Evolutionary conservation across 2,888 invertebrate species (phyloP).

Genomic region (Apotomis capreana): DNA sequence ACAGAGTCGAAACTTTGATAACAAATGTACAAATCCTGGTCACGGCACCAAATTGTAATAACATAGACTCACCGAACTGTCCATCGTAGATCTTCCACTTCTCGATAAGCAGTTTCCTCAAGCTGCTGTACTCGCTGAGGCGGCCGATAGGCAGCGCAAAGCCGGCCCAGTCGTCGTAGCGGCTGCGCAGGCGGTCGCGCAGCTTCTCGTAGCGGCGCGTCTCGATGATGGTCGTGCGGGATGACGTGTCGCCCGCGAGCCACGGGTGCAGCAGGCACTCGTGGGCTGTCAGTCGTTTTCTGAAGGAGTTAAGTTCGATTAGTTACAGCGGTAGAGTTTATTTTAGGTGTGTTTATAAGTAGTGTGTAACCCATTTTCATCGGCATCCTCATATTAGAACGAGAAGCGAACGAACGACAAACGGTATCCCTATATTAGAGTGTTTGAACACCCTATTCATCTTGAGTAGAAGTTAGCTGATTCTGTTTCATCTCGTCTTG

Average conservation of each 20-base stretch:
- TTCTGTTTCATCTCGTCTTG: no score
- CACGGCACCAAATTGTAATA: no score
- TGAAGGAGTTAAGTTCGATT: conserved; percentile 55
- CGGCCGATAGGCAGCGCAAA: conserved; percentile 97
- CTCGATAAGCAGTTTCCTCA: conserved; percentile 96
- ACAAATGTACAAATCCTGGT: no score
- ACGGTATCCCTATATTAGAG: no score
- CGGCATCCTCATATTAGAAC: no score
- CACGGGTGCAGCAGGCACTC: conserved; percentile 98
- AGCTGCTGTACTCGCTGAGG: conserved; percentile 97
- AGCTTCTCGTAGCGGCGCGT: conserved; percentile 93
- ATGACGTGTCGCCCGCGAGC: conserved; percentile 92
- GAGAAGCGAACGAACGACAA: no score
- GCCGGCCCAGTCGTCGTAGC: conserved; percentile 87
- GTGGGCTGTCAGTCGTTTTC: conserved; percentile 98
- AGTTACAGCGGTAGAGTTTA: not conserved
- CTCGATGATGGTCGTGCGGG: conserved; percentile 90
- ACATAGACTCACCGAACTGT: conserved; percentile 89
- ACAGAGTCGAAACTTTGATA: no score
- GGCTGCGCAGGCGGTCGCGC: conserved; percentile 92
- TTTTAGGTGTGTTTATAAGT: no score
- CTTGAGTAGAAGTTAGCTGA: no score
- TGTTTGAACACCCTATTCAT: no score
- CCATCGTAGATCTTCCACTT: conserved; percentile 98
- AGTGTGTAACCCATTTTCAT: no score